Percentiles rank a stretch among this genome's conserved stretches.
Evolutionary conservation across 2,888 invertebrate genomes (phyloP).

Genomic region (Drosophila paranaensis): DNA sequence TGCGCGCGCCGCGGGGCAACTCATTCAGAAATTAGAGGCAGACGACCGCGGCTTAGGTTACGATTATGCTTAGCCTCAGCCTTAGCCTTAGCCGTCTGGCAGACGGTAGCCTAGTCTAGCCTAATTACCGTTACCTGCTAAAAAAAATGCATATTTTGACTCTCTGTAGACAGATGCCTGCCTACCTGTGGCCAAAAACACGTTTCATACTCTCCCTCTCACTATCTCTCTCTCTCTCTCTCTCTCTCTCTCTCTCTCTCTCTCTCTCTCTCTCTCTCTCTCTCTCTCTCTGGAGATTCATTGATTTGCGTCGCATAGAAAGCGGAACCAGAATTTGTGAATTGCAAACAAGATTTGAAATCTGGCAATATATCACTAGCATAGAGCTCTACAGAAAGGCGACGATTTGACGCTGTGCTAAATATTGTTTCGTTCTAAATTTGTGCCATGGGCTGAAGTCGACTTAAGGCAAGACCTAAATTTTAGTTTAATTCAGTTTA

Average conservation of each 20-base stretch:
- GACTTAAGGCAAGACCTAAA: too few species aligned
- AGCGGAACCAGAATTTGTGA: slow-evolving; percentile 7
- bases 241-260: background rate
- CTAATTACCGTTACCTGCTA: slow-evolving; percentile 76
- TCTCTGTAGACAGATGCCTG: slow-evolving; percentile 10
- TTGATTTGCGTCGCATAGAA: background rate
- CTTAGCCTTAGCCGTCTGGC: slow-evolving; percentile 14
- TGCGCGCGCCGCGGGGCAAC: slow-evolving; percentile 71
- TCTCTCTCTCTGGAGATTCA: background rate
- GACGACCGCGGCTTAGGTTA: slow-evolving; percentile 33
- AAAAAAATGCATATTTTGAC: slow-evolving; percentile 58
- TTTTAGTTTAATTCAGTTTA: background rate
- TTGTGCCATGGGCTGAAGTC: background rate
- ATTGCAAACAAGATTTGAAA: slow-evolving; percentile 19
- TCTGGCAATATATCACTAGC: slow-evolving; percentile 44
- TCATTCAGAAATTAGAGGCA: slow-evolving; percentile 64
- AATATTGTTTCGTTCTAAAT: background rate
- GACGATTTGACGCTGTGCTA: too few species aligned
- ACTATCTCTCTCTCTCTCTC: background rate
- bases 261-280: background rate
- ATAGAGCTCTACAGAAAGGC: background rate
- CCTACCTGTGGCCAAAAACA: slow-evolving; percentile 53
- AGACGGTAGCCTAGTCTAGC: slow-evolving; percentile 69
- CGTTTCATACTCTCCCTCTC: background rate
- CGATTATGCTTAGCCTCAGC: background rate